Base-by-base conservation (phyloP, 2,888 invertebrate species). In the Syrista parreyssii region DNA sequence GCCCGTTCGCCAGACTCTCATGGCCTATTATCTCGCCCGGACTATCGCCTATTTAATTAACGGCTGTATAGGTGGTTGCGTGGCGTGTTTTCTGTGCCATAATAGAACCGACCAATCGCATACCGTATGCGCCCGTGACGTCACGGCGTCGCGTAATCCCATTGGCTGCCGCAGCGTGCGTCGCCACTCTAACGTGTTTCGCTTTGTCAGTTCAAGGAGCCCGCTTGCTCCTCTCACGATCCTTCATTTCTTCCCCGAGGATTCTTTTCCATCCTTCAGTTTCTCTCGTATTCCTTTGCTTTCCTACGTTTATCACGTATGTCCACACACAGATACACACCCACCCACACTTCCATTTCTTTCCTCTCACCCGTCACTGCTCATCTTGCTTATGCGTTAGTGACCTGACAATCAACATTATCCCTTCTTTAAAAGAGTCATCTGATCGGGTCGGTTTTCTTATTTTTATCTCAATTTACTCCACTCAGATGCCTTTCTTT, bases 41-140 rank as follows among this genome's bases (percentile, higher is more conserved):
- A 82, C 83, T 86, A 85, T 86, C 84, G 86, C 82, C 85, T 87
- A 88, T 89, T 89, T 89, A 89, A 89, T 89, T 88, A 89, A 89
- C 88, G 87, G 89, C 87, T 87, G 89, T 88, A 88, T 88, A 88
- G 88, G 88, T 90, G 90, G 89, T 89, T 91, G 91, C 91, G 91
- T 91, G 91, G 91, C 90, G 91, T 89, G 90, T 91, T 90, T 88
- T 86, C 87, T 88, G 89, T 90, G 88, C 89, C 89, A 88, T 90
- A 89, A 90, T 89, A 88, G 88, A 86, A 83, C 84, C 85, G 85
- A 82, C 91, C 91, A 91, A 91, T 91, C 87, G 84, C 85, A 82
- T 83, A 84, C 80, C 86, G 83, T 83, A 84, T 81, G 83, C 80
- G 80, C 81, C 79, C 81, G 85, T 90, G 90, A 91, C 91, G 91